Evolutionary conservation across 2,888 invertebrate species (phyloP).

Genomic region (Scaptomyza polygonia): DNA sequence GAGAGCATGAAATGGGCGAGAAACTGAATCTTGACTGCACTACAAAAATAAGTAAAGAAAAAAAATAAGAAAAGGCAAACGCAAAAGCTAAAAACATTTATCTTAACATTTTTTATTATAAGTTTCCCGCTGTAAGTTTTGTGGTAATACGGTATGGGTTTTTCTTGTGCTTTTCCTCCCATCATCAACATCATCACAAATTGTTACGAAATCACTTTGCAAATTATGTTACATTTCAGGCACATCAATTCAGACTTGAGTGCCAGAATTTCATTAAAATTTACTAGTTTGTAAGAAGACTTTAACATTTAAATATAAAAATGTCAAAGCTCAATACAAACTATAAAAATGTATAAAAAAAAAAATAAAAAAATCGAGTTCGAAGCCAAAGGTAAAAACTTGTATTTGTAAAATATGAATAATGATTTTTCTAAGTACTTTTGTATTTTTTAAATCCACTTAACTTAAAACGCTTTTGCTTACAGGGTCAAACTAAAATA

Average conservation of each 20-base stretch:
- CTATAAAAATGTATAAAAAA: no score
- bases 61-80: constrained; percentile 11
- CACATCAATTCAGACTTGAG: constrained; percentile 65
- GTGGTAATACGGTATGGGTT: constrained; percentile 56
- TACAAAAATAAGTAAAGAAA: background rate
- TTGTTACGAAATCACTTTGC: constrained; percentile 68
- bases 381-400: no score
- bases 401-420: background rate
- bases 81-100: constrained; percentile 66
- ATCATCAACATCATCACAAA: constrained; percentile 52
- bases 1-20: constrained; percentile 17
- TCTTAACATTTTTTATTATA: constrained; percentile 78
- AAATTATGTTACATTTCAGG: constrained; percentile 67
- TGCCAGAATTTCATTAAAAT: constrained; percentile 50
- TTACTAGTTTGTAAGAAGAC: constrained; percentile 16
- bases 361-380: no score
- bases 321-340: no score
- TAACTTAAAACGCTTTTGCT: background rate
- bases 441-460: background rate
- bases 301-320: no score
- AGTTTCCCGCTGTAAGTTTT: constrained; percentile 62
- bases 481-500: background rate
- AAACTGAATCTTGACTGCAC: constrained; percentile 55
- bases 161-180: constrained; percentile 1
- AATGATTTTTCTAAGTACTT: background rate